phyloP scores from a whole-genome alignment of 2,113 vertebrate species.

The Thamnophis sirtalis region DNA sequence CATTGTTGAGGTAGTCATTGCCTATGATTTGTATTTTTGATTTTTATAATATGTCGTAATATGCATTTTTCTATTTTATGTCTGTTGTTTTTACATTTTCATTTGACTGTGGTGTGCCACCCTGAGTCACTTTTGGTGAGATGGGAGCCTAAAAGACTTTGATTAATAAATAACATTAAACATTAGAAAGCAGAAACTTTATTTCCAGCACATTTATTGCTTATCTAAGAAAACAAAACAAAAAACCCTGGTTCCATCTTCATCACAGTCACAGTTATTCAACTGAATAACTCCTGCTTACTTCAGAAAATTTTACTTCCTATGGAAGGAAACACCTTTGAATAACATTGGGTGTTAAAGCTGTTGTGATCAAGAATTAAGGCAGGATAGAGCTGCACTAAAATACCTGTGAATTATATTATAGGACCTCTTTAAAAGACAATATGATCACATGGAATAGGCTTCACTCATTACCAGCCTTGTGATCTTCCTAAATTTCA shows the following conservation, averaged over 20 bases:
- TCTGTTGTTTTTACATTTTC: not conserved
- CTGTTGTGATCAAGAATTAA: not conserved
- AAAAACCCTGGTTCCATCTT: not conserved
- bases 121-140: not conserved
- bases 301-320: not conserved
- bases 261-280: not conserved
- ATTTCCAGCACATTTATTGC: not conserved
- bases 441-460: not conserved
- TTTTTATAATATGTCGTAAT: not conserved
- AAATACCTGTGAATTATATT: not conserved
- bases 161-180: not conserved
- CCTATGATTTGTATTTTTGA: not conserved
- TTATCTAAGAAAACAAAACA: not conserved
- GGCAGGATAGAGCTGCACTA: not conserved
- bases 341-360: not conserved
- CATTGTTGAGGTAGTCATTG: not conserved
- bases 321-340: not conserved
- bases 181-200: not conserved
- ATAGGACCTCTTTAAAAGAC: not conserved
- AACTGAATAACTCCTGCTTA: not conserved
- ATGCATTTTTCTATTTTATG: not conserved
- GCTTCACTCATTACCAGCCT: not conserved
- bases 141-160: not conserved
- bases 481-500: not conserved
- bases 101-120: not conserved